phyloP scores from a whole-genome alignment of 2,113 vertebrate genomes.

The Peromyscus leucopus region DNA sequence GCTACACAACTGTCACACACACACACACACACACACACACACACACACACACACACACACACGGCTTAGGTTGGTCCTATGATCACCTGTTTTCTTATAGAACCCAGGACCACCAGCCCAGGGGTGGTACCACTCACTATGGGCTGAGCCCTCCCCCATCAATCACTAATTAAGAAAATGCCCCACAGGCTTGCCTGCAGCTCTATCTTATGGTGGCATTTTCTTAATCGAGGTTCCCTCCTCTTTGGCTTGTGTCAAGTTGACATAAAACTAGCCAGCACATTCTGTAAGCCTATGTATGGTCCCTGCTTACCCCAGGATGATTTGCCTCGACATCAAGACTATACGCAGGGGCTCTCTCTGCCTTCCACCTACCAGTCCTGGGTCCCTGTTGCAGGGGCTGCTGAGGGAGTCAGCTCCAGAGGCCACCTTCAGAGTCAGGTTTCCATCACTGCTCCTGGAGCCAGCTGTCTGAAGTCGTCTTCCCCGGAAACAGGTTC shows the following conservation, averaged over 20 bases:
- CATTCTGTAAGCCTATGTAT: background rate
- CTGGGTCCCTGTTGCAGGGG: rapidly evolving
- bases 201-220: background rate
- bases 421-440: background rate
- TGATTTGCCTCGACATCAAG: rapidly evolving
- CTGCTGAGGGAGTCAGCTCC: background rate
- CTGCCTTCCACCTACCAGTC: no score
- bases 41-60: no score
- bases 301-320: background rate
- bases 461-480: background rate
- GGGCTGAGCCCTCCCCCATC: background rate
- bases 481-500: background rate
- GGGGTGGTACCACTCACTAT: background rate
- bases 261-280: background rate
- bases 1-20: no score
- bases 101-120: background rate
- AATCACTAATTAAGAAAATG: background rate
- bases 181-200: background rate
- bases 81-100: background rate
- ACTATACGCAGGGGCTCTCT: background rate
- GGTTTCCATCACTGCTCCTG: background rate
- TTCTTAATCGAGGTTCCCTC: background rate
- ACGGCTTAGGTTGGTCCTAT: background rate
- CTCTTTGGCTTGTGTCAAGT: background rate
- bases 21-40: no score